Evolutionary conservation across 2,888 invertebrate genomes (phyloP).

Genomic region (Drosophila fungiperda): DNA sequence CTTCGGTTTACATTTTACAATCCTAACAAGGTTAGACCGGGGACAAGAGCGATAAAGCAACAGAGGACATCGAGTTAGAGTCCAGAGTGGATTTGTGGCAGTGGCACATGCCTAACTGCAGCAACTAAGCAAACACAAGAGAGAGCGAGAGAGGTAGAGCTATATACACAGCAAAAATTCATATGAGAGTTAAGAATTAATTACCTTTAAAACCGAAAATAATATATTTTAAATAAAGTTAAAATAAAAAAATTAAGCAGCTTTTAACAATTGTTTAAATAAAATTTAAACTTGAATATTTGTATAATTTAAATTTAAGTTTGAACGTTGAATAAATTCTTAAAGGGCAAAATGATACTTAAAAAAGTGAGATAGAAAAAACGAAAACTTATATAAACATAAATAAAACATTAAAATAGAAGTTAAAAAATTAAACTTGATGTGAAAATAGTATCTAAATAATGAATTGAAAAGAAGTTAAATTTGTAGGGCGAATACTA

Average conservation of each 20-base stretch:
- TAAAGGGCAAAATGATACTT: neutral
- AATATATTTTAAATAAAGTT: too few relatives aligned
- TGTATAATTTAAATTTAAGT: too few relatives aligned
- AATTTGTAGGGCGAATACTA: neutral
- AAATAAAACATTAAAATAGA: neutral
- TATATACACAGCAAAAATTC: neutral
- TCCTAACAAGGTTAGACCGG: conserved; percentile 80
- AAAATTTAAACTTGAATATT: too few relatives aligned
- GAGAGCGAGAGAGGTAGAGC: conserved; percentile 3
- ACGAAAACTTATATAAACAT: neutral
- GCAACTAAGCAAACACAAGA: conserved; percentile 70
- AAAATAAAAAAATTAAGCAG: too few relatives aligned
- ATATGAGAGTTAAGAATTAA: neutral
- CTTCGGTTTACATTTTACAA: conserved; percentile 80
- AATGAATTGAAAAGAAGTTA: neutral
- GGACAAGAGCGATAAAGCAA: conserved; percentile 70
- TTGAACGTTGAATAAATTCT: too few relatives aligned
- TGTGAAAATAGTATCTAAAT: neutral
- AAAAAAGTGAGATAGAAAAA: neutral
- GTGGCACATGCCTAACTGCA: conserved; percentile 78
- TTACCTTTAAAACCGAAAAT: too few relatives aligned
- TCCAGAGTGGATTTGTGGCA: conserved; percentile 45
- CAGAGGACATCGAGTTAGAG: neutral
- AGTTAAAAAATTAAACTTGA: neutral
- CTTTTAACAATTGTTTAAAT: too few relatives aligned